Base-by-base conservation (phyloP, 2,797 vertebrate genomes). In the Sebastes kiyomatsui region DNA sequence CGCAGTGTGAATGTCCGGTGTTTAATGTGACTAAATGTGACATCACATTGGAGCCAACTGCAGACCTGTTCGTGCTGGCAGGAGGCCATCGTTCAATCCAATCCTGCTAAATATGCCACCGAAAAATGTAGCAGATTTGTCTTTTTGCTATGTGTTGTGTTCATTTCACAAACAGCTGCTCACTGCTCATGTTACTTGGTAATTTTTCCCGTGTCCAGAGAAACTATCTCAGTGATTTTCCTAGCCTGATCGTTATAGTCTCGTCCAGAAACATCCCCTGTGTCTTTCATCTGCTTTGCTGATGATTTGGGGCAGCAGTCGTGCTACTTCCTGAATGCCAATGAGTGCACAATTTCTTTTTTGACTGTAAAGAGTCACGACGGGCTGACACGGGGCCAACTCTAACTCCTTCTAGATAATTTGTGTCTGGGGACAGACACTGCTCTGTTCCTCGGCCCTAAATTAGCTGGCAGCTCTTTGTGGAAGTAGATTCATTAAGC, bases 401-500 rank as follows among this genome's bases (percentile, higher is more conserved):
- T 52, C 61, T 0, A 32, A 65, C 75, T 75, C 28, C 22, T 42
- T 67, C 65, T 20, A 14, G 75, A 72, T 77, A n/a, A 79, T 76
- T 59, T 67, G 67, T 77, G 72, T 72, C 85, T 79, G 70, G 33
- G 42, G 70, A 81, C 20, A 72, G 75, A 66, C 49, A n/a, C 7
- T 28, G 42, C 54, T 71, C 65, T 64, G 28, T 71, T 77, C 54
- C 58, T 66, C 4, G 0, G 28, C 33, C 25, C 55, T 76, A 68
- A 89, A 71, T 64, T 49, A 73, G 67, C 71, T 60, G 79, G 58
- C 64, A 83, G 72, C 72, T 77, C 66, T 74, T 64, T 67, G 55
- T 56, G 14, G 22, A 76, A 77, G 71, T 27, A 46, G 52, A 83
- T 74, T 79, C 75, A 85, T 83, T 83, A 80, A 84, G 27, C 11